phyloP scores from a whole-genome alignment of 2,888 invertebrate species.

The Neelides folsomi region DNA sequence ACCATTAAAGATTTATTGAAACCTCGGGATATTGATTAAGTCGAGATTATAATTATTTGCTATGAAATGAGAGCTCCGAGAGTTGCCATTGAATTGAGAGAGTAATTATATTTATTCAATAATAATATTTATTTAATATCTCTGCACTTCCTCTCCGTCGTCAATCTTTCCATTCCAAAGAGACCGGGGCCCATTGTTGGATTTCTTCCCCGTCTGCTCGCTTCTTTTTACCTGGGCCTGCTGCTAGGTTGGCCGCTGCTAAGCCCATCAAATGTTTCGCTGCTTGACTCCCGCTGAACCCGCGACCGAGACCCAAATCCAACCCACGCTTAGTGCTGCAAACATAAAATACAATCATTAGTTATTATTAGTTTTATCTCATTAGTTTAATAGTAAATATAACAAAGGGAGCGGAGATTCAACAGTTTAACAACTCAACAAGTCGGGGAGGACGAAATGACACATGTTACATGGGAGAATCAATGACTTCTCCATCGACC shows the following conservation, averaged over 20 bases:
- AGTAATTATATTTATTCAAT: background rate
- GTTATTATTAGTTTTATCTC: too few species aligned
- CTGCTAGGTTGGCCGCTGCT: slow-evolving; percentile 66
- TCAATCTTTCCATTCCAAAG: slow-evolving; percentile 8
- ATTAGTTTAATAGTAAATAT: too few species aligned
- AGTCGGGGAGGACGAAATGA: too few species aligned
- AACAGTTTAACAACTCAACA: slow-evolving; percentile 3
- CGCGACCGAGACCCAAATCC: slow-evolving; percentile 73
- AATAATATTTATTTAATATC: background rate
- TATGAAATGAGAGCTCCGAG: too few species aligned
- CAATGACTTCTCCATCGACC: too few species aligned
- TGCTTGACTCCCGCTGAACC: slow-evolving; percentile 76
- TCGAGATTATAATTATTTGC: too few species aligned
- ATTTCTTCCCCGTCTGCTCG: slow-evolving; percentile 19
- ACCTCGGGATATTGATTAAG: too few species aligned
- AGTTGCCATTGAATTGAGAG: background rate
- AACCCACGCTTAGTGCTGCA: slow-evolving; percentile 68
- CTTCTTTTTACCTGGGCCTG: slow-evolving; percentile 32
- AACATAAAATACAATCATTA: too few species aligned
- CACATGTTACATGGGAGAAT: too few species aligned
- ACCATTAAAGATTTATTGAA: too few species aligned
- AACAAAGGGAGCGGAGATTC: background rate
- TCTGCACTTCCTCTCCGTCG: background rate
- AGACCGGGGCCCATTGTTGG: background rate
- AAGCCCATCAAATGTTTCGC: slow-evolving; percentile 87